phyloP scores from a whole-genome alignment of 2,113 vertebrate genomes.

The Ceyx melanurus region DNA sequence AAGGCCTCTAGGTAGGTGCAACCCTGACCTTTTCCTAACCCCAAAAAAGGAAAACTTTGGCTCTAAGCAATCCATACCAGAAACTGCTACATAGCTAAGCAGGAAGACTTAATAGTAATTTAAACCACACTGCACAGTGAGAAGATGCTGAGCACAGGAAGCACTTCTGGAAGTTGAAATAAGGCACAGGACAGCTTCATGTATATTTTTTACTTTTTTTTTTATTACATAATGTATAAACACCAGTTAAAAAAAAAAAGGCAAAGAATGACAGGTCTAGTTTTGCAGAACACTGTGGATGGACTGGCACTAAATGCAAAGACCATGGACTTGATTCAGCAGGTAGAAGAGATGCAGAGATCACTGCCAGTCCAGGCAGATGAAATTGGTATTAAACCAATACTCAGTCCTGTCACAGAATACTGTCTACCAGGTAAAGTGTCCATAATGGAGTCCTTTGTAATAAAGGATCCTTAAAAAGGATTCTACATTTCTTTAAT shows the following conservation, averaged over 20 bases:
- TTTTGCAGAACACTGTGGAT: constrained; percentile 6
- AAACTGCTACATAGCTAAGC: neutral
- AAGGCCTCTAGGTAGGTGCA: neutral
- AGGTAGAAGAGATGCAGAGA: neutral
- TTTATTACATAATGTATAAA: constrained; percentile 60
- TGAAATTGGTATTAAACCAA: neutral
- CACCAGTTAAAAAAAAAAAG: neutral
- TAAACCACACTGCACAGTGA: neutral
- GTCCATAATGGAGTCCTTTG: neutral
- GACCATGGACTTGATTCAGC: neutral
- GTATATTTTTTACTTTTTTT: constrained; percentile 37
- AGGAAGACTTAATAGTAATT: neutral
- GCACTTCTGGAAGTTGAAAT: neutral
- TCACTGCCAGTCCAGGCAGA: neutral
- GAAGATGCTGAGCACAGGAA: neutral
- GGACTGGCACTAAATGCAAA: neutral
- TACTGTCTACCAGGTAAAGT: neutral
- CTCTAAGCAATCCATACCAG: neutral
- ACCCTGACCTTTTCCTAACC: neutral
- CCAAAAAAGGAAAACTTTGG: neutral
- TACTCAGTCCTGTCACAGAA: neutral
- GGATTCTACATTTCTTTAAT: neutral
- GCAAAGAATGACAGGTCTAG: constrained; percentile 11
- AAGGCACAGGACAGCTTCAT: neutral
- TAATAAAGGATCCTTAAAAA: neutral